Conservation (phyloP, 2,888 invertebrate genomes). For the Mechanitis messenoides region DNA sequence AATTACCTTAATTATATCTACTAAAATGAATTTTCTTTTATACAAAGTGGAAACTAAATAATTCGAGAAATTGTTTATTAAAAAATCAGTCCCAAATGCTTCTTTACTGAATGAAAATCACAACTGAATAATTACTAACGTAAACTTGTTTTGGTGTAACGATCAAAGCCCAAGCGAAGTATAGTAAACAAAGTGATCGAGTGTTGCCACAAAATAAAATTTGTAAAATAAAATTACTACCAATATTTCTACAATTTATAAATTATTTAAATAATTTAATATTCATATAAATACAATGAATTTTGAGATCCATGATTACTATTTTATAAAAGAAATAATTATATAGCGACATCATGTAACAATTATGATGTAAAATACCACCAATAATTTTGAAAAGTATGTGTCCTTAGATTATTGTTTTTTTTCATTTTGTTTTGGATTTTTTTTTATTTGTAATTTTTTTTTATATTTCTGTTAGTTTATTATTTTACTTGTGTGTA, state of each 20-base stretch:
- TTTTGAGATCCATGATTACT: too few relatives aligned
- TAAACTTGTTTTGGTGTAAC: slow-evolving; percentile 52
- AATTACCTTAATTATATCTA: slow-evolving; percentile 12
- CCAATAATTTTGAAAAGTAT: too few relatives aligned
- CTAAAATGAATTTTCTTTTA: not conserved
- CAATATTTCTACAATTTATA: slow-evolving; percentile 10
- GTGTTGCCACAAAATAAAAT: slow-evolving; percentile 40
- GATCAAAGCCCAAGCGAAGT: slow-evolving; percentile 39
- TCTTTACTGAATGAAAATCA: slow-evolving; percentile 21
- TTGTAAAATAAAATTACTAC: slow-evolving; percentile 29
- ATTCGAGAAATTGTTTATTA: too few relatives aligned
- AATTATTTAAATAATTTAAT: not conserved
- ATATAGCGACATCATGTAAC: too few relatives aligned
- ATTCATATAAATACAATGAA: too few relatives aligned
- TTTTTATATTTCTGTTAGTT: too few relatives aligned
- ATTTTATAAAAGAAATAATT: too few relatives aligned
- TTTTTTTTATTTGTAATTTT: too few relatives aligned
- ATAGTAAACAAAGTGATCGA: slow-evolving; percentile 55
- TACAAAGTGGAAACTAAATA: not conserved
- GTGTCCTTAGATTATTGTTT: too few relatives aligned
- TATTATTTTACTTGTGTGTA: too few relatives aligned
- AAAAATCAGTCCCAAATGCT: slow-evolving; percentile 7
- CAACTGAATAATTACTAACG: slow-evolving; percentile 39
- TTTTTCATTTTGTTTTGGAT: too few relatives aligned
- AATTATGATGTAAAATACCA: too few relatives aligned